These are phyloP conservation scores for Tipula lateralis DNA, from an alignment of 2,888 invertebrate species.

Conservation along the genomic window DNA sequence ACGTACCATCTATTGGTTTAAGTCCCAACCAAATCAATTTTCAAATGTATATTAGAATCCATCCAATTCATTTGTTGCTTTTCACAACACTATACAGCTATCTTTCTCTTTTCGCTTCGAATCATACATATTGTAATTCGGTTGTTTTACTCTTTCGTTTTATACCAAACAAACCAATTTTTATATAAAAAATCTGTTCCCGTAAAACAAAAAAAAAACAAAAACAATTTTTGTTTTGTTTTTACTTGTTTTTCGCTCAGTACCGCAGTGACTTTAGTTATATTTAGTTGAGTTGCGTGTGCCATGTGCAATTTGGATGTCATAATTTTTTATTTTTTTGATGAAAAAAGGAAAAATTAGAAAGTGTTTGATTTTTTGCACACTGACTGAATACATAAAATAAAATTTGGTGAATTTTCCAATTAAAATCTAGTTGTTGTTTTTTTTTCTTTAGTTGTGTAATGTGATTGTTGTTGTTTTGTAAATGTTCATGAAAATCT, in stretches of 20 bases:
- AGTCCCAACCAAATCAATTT: background rate
- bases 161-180: background rate
- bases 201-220: background rate
- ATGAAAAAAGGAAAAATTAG: background rate
- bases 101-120: background rate
- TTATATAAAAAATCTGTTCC: background rate
- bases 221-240: background rate
- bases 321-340: background rate
- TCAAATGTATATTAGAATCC: background rate
- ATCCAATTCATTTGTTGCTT: background rate
- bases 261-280: background rate
- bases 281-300: background rate
- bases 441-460: background rate
- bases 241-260: background rate
- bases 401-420: background rate
- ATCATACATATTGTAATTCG: background rate
- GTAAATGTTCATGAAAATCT: background rate
- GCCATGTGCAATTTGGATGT: background rate
- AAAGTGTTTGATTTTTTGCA: background rate
- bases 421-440: background rate
- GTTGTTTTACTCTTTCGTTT: background rate
- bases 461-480: background rate
- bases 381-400: background rate
- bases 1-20: background rate
- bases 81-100: background rate